Conservation (phyloP, 2,888 invertebrate species). For the Drosophila phalerata region DNA sequence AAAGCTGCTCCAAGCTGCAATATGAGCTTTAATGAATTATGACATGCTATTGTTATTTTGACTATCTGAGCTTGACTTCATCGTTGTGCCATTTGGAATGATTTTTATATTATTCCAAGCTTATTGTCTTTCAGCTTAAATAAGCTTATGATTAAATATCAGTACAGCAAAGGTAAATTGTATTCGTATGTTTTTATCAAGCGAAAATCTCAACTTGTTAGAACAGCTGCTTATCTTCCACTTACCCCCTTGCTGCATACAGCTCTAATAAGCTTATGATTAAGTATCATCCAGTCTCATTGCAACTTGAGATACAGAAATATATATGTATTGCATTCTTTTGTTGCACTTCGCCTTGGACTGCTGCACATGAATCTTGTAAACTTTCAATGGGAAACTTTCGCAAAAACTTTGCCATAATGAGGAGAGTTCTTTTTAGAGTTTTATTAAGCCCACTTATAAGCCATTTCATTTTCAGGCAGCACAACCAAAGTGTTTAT, state of each 20-base stretch:
- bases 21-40: not conserved
- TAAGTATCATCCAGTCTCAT: conserved; percentile 2
- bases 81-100: not conserved
- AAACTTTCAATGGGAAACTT: conserved; percentile 30
- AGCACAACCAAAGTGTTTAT: conserved; percentile 11
- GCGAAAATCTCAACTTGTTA: not conserved
- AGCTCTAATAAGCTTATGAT: conserved; percentile 17
- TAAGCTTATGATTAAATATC: not conserved
- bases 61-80: not conserved
- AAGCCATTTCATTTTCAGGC: conserved; percentile 20
- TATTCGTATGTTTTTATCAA: not conserved
- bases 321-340: conserved; percentile 14
- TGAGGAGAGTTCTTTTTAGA: conserved; percentile 19
- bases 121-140: not conserved
- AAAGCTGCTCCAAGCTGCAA: not conserved
- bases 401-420: conserved; percentile 30
- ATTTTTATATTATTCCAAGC: not conserved
- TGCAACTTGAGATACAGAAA: conserved; percentile 8
- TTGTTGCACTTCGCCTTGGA: not conserved
- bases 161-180: not conserved
- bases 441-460: conserved; percentile 25
- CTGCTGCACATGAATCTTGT: conserved; percentile 11
- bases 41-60: not conserved
- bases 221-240: not conserved
- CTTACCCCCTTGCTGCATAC: not conserved